Base-by-base conservation (phyloP, 2,113 vertebrate genomes). In the Entomyzon cyanotis region DNA sequence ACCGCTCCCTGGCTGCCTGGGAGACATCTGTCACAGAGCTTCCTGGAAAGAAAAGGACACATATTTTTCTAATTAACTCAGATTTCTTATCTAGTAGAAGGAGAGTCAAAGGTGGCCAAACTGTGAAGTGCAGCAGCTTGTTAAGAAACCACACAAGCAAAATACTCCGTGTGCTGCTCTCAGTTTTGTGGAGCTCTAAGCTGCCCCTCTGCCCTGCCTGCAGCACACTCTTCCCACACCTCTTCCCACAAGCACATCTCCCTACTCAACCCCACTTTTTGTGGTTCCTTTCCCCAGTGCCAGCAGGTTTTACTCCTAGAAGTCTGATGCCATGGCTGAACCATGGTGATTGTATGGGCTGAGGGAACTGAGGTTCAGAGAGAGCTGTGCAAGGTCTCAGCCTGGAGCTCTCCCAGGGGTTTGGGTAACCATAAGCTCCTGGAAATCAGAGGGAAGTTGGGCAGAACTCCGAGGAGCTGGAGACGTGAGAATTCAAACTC, bases 1-100 rank as follows among this genome's bases (percentile, higher is more conserved):
- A 98, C 98, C 52, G 24, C 25, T 97, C 96, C 47, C 67, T 79
- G 3, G 47, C 81, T 31, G 93, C 89, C 35, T 94, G 97, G 55
- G 94, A 69, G 47, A 88, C 15, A 23, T 94, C 79, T 24, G 92
- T 65, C 33, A 19, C 2, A 19, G 56, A 89, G 21, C 47, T 67
- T 60, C 95, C 98, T 56, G 90, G 8, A 71, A 94, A 78, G 68
- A 84, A 83, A 55, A 87, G 47, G 63, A 88, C 79, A 85, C 12
- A 4, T 3, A 74, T 30, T 56, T 56, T 90, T 64, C 81, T 75
- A 81, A 87, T 87, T 56, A 83, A 44, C 44, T 35, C 24, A 5
- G 46, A 70, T 20, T 65, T 46, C 76, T 84, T 37, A 60, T 39
- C 58, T 84, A 27, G 35, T 11, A 41, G 67, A 73, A 90, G 27